These are phyloP conservation scores for Andrena cerasifolii DNA, from an alignment of 1,140 invertebrate species.

Conservation along the genomic window DNA sequence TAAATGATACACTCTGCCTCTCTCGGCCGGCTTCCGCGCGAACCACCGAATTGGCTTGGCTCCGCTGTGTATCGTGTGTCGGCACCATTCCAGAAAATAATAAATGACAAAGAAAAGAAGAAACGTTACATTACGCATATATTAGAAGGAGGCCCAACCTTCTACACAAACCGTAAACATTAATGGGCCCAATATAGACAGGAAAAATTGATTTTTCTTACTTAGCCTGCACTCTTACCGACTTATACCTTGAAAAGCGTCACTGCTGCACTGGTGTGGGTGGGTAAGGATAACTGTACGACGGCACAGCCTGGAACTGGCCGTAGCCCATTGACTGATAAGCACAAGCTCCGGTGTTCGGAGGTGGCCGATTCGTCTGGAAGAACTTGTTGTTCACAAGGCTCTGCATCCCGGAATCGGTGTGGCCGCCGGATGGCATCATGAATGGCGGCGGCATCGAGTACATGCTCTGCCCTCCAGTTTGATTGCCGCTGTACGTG, in stretches of 20 bases:
- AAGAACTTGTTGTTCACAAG: slow-evolving; percentile 86
- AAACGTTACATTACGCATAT: slow-evolving; percentile 57
- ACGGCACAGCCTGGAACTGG: slow-evolving; percentile 81
- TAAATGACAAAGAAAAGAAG: slow-evolving; percentile 59
- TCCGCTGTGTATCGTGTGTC: not conserved
- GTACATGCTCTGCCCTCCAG: slow-evolving; percentile 79
- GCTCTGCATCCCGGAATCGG: slow-evolving; percentile 83
- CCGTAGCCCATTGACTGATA: slow-evolving; percentile 84
- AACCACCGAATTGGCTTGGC: not conserved
- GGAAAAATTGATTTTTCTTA: slow-evolving; percentile 59
- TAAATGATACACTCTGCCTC: not conserved
- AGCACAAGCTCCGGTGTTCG: slow-evolving; percentile 83
- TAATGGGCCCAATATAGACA: slow-evolving; percentile 41
- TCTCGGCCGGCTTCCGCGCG: not conserved
- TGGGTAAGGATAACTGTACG: slow-evolving; percentile 83
- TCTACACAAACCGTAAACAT: slow-evolving; percentile 55
- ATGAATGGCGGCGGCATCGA: slow-evolving; percentile 82
- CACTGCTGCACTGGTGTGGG: slow-evolving; percentile 81
- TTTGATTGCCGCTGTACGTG: slow-evolving; percentile 47
- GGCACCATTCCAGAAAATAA: slow-evolving; percentile 61
- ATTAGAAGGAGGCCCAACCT: slow-evolving; percentile 51
- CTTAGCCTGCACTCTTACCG: slow-evolving; percentile 67
- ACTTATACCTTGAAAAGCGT: slow-evolving; percentile 66
- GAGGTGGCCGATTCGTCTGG: slow-evolving; percentile 83
- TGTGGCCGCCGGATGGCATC: slow-evolving; percentile 79